These are phyloP conservation scores for Euschistus heros DNA, from an alignment of 1,140 invertebrate species.

Conservation along the genomic window DNA sequence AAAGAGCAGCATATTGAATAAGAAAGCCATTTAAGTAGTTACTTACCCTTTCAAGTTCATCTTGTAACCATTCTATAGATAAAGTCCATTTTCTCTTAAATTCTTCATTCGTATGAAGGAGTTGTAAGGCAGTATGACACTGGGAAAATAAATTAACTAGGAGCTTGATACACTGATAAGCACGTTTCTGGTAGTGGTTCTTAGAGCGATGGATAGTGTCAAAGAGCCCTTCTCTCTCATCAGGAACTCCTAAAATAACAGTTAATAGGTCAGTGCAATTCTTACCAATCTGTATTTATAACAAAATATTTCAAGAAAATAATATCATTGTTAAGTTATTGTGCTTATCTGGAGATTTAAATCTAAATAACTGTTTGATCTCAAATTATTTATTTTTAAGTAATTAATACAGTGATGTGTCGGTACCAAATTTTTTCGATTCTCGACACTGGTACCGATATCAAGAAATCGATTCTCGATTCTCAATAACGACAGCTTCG, in stretches of 20 bases:
- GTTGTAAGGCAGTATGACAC: conserved; percentile 58
- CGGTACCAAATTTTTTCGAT: no score
- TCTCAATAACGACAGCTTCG: no score
- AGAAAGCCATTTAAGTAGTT: no score
- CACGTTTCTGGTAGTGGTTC: conserved; percentile 89
- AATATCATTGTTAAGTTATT: no score
- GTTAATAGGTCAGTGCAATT: neutral
- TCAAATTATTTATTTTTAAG: neutral
- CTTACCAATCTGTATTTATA: no score
- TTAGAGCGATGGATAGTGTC: conserved; percentile 87
- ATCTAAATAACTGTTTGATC: neutral
- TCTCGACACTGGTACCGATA: no score
- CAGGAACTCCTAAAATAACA: conserved; percentile 54
- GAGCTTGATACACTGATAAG: conserved; percentile 94
- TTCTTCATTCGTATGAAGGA: conserved; percentile 64
- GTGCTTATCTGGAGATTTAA: no score
- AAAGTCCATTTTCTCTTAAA: conserved; percentile 75
- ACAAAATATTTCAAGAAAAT: neutral
- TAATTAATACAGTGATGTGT: no score
- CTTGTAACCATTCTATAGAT: conserved; percentile 88
- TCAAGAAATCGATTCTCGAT: no score
- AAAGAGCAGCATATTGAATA: no score
- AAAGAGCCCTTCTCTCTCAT: conserved; percentile 84
- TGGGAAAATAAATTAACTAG: conserved; percentile 82
- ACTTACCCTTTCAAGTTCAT: conserved; percentile 72